Evolutionary conservation across 2,113 vertebrate genomes (phyloP).

Genomic region (Pogonocichla stellata): DNA sequence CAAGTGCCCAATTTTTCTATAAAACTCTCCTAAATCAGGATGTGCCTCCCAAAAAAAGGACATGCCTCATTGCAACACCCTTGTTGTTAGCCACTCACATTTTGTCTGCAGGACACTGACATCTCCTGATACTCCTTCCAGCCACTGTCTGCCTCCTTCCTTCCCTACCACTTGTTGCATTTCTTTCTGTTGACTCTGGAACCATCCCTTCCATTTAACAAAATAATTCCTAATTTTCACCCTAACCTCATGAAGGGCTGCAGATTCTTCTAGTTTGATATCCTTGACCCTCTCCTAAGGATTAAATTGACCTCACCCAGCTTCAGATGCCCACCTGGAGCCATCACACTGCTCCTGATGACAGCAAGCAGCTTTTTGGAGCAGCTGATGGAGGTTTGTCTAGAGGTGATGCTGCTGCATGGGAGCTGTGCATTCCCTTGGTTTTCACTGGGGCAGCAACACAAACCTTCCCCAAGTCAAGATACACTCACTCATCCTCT

Average conservation of each 20-base stretch:
- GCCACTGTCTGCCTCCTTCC: background rate
- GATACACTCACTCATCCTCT: background rate
- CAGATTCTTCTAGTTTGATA: background rate
- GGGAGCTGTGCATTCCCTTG: background rate
- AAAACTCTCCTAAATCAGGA: background rate
- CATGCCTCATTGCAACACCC: background rate
- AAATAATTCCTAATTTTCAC: background rate
- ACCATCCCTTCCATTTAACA: rapidly evolving
- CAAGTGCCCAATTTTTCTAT: background rate
- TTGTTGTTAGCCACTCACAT: background rate
- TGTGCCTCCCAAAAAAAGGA: background rate
- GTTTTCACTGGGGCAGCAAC: background rate
- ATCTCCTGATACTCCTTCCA: background rate
- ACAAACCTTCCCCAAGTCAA: background rate
- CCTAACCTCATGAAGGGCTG: background rate
- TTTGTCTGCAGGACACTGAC: background rate
- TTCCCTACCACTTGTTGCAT: background rate
- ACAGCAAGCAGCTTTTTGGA: background rate
- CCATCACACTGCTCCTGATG: background rate
- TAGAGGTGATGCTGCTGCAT: background rate
- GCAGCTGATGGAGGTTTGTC: background rate
- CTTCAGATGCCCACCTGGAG: background rate
- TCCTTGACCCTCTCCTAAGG: background rate
- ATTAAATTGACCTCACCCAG: background rate
- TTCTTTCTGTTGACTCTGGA: background rate